Percentiles rank a stretch among this genome's conserved stretches.
Evolutionary conservation across 2,888 invertebrate genomes (phyloP).

Genomic region (Muscina levida): DNA sequence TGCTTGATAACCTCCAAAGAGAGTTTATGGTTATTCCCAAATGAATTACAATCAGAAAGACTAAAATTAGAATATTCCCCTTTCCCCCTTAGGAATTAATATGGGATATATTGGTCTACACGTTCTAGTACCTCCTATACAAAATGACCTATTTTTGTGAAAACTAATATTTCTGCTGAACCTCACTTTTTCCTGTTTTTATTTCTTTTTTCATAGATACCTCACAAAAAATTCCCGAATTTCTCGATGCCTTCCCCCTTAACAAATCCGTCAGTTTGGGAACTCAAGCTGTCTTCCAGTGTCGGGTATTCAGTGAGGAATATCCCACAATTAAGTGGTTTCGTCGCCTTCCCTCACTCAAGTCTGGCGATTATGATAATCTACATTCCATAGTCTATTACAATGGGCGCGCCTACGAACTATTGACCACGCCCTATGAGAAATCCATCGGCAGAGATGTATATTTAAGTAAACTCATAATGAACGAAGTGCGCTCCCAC

Average conservation of each 20-base stretch:
- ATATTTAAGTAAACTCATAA: slow-evolving; percentile 77
- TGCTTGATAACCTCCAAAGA: no score
- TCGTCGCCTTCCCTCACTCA: slow-evolving; percentile 67
- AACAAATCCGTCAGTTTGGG: slow-evolving; percentile 73
- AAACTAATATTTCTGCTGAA: not conserved
- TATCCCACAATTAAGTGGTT: slow-evolving; percentile 79
- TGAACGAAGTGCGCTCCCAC: slow-evolving; percentile 72
- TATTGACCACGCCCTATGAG: slow-evolving; percentile 74
- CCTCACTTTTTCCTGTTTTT: not conserved
- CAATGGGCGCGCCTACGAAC: slow-evolving; percentile 76
- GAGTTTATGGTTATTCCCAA: no score
- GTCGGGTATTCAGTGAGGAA: slow-evolving; percentile 77
- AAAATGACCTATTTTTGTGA: no score
- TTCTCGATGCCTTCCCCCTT: slow-evolving; percentile 74
- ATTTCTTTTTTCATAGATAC: slow-evolving; percentile 69
- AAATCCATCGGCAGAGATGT: slow-evolving; percentile 74
- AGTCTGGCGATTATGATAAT: slow-evolving; percentile 69
- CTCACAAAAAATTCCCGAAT: slow-evolving; percentile 74
- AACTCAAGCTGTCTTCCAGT: slow-evolving; percentile 76
- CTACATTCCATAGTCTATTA: slow-evolving; percentile 72
- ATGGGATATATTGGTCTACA: no score
- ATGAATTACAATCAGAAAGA: no score
- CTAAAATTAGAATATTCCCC: no score
- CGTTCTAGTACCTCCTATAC: no score
- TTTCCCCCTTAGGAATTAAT: no score